These are phyloP conservation scores for Melolontha melolontha DNA, from an alignment of 2,888 invertebrate genomes.

Conservation along the genomic window DNA sequence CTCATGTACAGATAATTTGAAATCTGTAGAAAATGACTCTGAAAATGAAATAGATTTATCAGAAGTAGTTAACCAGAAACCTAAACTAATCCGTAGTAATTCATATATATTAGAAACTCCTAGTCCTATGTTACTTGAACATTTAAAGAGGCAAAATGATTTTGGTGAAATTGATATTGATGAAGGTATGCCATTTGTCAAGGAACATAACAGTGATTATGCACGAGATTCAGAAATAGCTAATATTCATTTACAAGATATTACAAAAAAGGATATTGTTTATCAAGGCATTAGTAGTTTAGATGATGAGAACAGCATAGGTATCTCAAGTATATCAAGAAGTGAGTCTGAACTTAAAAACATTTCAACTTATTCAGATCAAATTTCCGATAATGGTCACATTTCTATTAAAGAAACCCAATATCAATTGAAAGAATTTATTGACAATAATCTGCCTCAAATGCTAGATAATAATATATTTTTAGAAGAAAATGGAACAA, in stretches of 20 bases:
- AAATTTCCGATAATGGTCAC: slow-evolving; percentile 31
- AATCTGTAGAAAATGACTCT: not conserved
- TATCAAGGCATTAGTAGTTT: slow-evolving; percentile 1
- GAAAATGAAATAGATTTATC: slow-evolving; percentile 20
- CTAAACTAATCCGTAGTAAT: slow-evolving; percentile 74
- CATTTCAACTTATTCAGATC: slow-evolving; percentile 59
- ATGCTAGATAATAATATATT: slow-evolving; percentile 6
- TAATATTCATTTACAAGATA: not conserved
- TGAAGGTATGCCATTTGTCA: slow-evolving; percentile 3
- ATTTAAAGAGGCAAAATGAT: slow-evolving; percentile 64
- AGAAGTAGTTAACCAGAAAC: slow-evolving; percentile 59
- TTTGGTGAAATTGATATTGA: not conserved
- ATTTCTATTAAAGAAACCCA: slow-evolving; percentile 22
- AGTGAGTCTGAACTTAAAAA: slow-evolving; percentile 67
- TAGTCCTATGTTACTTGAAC: slow-evolving; percentile 79
- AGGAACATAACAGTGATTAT: not conserved
- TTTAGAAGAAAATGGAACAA: not conserved
- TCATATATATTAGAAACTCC: slow-evolving; percentile 85
- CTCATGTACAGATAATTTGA: not conserved
- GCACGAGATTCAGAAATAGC: not conserved
- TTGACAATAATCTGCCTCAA: slow-evolving; percentile 45
- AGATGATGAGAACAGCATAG: slow-evolving; percentile 23
- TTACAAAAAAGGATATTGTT: not conserved
- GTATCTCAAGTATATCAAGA: slow-evolving; percentile 64
- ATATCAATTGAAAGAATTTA: slow-evolving; percentile 41